Evolutionary conservation across 2,888 invertebrate species (phyloP), one percentile per base, ranked within the genome.

Genomic region (Tipula confusa): DNA sequence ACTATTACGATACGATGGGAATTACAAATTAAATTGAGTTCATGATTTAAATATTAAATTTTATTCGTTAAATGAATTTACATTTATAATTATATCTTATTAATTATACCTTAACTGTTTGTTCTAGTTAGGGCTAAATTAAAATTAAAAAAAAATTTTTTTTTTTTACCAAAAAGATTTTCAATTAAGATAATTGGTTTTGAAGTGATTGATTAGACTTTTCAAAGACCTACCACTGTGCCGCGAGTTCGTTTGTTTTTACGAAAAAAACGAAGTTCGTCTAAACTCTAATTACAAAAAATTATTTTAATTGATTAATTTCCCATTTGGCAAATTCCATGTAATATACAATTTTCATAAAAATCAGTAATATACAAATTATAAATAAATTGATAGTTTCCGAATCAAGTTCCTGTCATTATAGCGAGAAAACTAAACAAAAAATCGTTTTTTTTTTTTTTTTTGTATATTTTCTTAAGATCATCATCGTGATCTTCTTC

Each of bases 151-250:
- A 7, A 64, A 24, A 24, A 64, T 24, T 9, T 24, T 18, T 64
- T n/a, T 36, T 43, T 24, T 64, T 18, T 64, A n/a, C n/a, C 24
- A 24, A 9, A 64, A 64, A 64, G 64, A 64, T 64, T 64, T 64
- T 64, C 64, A 64, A 64, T 64, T 64, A 64, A 64, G 64, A 64
- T 64, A 64, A 64, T 64, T 64, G 24, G 64, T 64, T 64, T 64
- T 24, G 24, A 64, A 64, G 64, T 64, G 64, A 64, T 64, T 64
- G 64, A 64, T 64, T 64, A 24, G 64, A 64, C 24, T 7, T 24
- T 64, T 64, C 11, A 24, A n/a, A 64, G 64, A 64, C 64, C 64
- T 64, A 64, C 64, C 64, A 64, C 64, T 64, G 33, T 11, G 33
- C 33, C n/a, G 64, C 64, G 64, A 64, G 2, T 64, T 64, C 9